Base-by-base conservation (phyloP, 2,797 vertebrate genomes). In the Coendou prehensilis region DNA sequence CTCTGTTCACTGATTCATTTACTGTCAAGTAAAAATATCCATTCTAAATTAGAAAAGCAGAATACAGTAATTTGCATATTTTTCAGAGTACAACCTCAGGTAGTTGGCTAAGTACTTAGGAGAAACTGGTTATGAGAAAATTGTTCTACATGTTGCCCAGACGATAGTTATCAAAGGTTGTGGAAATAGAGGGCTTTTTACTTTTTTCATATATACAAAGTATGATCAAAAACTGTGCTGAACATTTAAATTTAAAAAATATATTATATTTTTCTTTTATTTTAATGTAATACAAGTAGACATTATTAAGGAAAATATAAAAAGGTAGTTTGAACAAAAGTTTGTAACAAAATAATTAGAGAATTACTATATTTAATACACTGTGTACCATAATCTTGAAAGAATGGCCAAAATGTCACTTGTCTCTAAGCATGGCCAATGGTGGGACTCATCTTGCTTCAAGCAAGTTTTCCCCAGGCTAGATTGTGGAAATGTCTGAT, bases 41-140 rank as follows among this genome's bases (percentile, higher is more conserved):
- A 50, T 26, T 30, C 0, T 45, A 41, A 86, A 69, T 86, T 61
- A 64, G 11, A 81, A 69, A 69, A 69, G 37, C 7, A 87, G 73
- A 82, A 56, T 54, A 71, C 30, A 61, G 20, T n/a, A 57, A 71
- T 61, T 33, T 5, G 41, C 5, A 63, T 87, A 30, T 73, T 92
- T 91, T 92, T 88, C 26, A 86, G 52, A 91, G 23, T 41, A 67
- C 3, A 92, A 86, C 1, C 17, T 90, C 23, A 56, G 47, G 22
- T 30, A 37, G 89, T 91, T 94, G 91, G 52, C 9, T 93, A 91
- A 47, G 26, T 84, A 87, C 61, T 93, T 81, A 73, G 61, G 28
- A 93, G 33, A 85, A 18, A 82, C 37, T 92, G 26, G 9, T 93
- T 81, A 2, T 69, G 20, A 87, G 33, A 54, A 95, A 95, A 71